Conservation (phyloP, 2,797 vertebrate genomes). For the Psittacula derbiana region DNA sequence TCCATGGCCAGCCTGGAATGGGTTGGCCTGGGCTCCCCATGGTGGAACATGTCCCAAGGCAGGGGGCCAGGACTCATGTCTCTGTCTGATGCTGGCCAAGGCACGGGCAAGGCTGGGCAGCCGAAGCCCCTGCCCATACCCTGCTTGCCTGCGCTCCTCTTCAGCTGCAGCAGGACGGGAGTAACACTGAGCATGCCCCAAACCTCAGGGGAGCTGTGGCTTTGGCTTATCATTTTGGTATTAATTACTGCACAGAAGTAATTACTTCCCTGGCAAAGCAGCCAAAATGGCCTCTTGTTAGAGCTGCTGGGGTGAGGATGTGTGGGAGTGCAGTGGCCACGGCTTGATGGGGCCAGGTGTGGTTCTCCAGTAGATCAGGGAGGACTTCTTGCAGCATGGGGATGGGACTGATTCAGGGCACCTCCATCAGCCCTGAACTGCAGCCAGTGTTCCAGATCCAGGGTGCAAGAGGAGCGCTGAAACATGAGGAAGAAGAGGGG, state of each 20-base stretch:
- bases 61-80: neutral
- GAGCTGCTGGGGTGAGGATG: neutral
- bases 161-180: neutral
- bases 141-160: accelerated
- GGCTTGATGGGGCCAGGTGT: accelerated
- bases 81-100: neutral
- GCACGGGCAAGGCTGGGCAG: neutral
- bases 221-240: neutral
- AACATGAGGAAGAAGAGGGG: neutral
- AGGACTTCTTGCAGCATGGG: neutral
- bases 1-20: neutral
- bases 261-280: neutral
- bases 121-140: neutral
- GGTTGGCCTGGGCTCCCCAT: neutral
- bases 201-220: neutral
- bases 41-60: accelerated
- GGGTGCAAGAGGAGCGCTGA: neutral
- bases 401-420: neutral
- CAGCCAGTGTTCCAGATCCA: neutral
- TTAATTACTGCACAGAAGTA: neutral
- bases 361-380: neutral
- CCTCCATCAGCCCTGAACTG: neutral
- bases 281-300: accelerated
- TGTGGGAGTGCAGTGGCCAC: accelerated
- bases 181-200: accelerated